phyloP scores from a whole-genome alignment of 1,140 invertebrate genomes.

The Latrodectus geometricus region DNA sequence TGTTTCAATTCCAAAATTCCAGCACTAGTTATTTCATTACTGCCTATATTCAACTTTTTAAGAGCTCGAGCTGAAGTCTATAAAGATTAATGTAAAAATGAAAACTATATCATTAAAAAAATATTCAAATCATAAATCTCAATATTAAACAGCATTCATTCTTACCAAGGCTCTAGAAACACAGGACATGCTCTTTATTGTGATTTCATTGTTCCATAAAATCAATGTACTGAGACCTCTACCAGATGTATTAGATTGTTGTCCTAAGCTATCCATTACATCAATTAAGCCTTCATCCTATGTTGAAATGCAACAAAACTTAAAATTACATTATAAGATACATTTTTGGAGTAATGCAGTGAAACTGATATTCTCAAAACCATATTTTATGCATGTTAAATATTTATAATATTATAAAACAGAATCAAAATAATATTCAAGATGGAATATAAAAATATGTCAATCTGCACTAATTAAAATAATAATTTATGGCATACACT shows the following conservation, averaged over 20 bases:
- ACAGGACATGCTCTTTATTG: conserved; percentile 77
- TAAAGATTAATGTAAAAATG: conserved; percentile 62
- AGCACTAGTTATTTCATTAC: conserved; percentile 40
- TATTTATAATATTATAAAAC: too few species aligned
- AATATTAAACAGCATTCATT: not conserved
- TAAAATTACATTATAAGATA: too few species aligned
- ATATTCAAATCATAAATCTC: conserved; percentile 48
- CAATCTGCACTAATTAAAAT: too few species aligned
- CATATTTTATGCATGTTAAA: too few species aligned
- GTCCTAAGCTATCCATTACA: conserved; percentile 79
- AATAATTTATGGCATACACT: too few species aligned
- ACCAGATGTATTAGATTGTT: conserved; percentile 72
- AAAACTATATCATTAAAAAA: conserved; percentile 30
- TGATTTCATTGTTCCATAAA: conserved; percentile 88
- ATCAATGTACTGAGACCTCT: conserved; percentile 82
- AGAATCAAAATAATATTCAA: too few species aligned
- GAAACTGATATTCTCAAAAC: too few species aligned
- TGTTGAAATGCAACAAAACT: too few species aligned
- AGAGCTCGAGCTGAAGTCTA: conserved; percentile 76
- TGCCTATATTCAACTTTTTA: conserved; percentile 71
- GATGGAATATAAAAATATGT: too few species aligned
- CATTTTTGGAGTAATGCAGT: too few species aligned
- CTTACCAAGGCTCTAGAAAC: conserved; percentile 77
- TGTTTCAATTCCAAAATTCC: conserved; percentile 51
- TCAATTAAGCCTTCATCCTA: conserved; percentile 80